Evolutionary conservation across 2,888 invertebrate genomes (phyloP).

Genomic region (Lissocephala sabroskyi): DNA sequence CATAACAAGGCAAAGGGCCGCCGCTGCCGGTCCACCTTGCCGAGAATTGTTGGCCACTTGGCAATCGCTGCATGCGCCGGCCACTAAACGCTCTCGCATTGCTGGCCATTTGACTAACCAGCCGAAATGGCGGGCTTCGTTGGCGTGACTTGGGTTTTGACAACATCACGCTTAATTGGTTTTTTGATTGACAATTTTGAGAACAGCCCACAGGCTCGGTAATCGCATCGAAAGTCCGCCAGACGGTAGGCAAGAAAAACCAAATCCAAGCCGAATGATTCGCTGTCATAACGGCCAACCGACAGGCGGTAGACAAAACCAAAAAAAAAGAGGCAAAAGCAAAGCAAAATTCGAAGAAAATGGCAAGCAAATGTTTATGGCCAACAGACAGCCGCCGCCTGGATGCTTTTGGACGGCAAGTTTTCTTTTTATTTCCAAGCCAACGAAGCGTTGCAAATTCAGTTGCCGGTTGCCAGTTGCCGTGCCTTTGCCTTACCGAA

Average conservation of each 20-base stretch:
- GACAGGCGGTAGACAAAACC: conserved; percentile 25
- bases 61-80: neutral
- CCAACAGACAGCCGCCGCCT: too few relatives aligned
- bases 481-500: too few relatives aligned
- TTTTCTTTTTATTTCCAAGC: too few relatives aligned
- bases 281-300: conserved; percentile 39
- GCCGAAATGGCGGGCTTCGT: conserved; percentile 4
- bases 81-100: conserved; percentile 6
- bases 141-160: conserved; percentile 25
- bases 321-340: conserved; percentile 12
- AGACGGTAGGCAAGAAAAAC: conserved; percentile 2
- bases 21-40: conserved; percentile 21
- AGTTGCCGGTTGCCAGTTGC: too few relatives aligned
- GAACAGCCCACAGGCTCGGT: conserved; percentile 32
- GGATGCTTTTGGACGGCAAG: too few relatives aligned
- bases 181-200: conserved; percentile 68
- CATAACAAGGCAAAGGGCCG: too few relatives aligned
- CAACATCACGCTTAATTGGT: conserved; percentile 59
- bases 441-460: conserved; percentile 20
- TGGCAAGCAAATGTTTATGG: too few relatives aligned
- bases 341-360: too few relatives aligned
- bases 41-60: conserved; percentile 7
- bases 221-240: too few relatives aligned
- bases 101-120: conserved; percentile 9
- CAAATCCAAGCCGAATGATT: conserved; percentile 8